These are phyloP conservation scores for Latrodectus geometricus DNA, from an alignment of 1,140 invertebrate species.

Conservation along the genomic window DNA sequence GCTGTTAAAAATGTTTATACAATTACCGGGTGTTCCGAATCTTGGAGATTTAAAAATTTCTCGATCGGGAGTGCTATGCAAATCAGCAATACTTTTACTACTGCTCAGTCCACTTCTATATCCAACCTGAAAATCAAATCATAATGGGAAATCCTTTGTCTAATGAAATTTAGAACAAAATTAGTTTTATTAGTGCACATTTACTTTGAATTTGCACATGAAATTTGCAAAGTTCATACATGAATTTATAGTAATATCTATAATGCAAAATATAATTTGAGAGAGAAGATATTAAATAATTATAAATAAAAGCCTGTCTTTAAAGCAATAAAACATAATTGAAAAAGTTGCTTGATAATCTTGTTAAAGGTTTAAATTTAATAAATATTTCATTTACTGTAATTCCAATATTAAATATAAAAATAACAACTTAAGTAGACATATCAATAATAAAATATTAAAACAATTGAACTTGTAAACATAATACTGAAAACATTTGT, in stretches of 20 bases:
- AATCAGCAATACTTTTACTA: slow-evolving; percentile 84
- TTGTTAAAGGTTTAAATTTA: neutral
- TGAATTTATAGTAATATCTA: too few relatives aligned
- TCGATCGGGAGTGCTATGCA: slow-evolving; percentile 75
- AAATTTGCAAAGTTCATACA: too few relatives aligned
- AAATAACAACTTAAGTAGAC: too few relatives aligned
- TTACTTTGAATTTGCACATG: neutral
- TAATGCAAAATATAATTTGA: too few relatives aligned
- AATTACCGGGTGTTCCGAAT: too few relatives aligned
- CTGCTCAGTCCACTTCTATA: slow-evolving; percentile 80
- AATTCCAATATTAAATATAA: neutral
- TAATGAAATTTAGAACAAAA: neutral
- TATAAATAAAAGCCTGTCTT: too few relatives aligned
- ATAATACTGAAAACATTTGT: too few relatives aligned
- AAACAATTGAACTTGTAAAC: too few relatives aligned
- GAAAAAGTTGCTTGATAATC: neutral
- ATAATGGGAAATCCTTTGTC: neutral
- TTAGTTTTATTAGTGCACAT: neutral
- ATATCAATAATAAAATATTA: too few relatives aligned
- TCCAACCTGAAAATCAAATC: slow-evolving; percentile 75
- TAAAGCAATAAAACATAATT: neutral
- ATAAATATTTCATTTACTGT: slow-evolving; percentile 4
- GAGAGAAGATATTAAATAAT: too few relatives aligned
- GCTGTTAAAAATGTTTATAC: too few relatives aligned
- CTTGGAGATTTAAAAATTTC: slow-evolving; percentile 65